Evolutionary conservation across 1,140 invertebrate species (phyloP), one percentile per base, ranked within the genome.

Genomic region (Onthophagus taurus): DNA sequence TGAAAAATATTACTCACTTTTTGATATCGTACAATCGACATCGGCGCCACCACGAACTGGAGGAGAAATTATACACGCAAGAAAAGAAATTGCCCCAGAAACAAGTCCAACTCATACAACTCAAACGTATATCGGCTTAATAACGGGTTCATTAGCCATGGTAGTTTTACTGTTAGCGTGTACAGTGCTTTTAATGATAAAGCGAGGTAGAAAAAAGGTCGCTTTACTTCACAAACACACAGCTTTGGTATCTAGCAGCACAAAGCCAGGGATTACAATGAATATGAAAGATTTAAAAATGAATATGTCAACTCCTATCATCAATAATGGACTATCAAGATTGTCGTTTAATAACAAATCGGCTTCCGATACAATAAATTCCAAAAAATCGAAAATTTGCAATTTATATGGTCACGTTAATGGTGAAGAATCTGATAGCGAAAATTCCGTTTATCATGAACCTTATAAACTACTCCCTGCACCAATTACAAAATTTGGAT

Each of bases 131-230:
- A 83, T 90, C 20, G 85, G 85, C 0, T 69, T 89, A 23, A 79
- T 87, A 16, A 86, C 85, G 38, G 86, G 85, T 0, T 78, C 80
- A 0, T 58, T 90, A 30, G 85, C 83, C 0, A 78, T 85, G 41
- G 72, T 83, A 2, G 74, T 80, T 0, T 64, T 86, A 0, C 65
- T 85, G 2, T 58, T 80, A n/a, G 78, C 75, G 3, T 77, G 78
- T 52, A 80, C 76, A 7, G 71, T 81, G 1, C 72, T 83, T 19
- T 72, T 88, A 41, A 75, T 85, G 60, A 75, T 82, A 5, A 70
- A 85, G 17, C 69, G 84, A 11, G 80, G 80, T 5, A 70, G 80
- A 14, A 77, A 83, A 51, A 83, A 84, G 47, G 56, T 76, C 1
- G 75, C 76, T 1, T 60, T 78, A 0, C 69, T 81, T 23, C 80